Evolutionary conservation across 2,797 vertebrate genomes (phyloP).

Genomic region (Pristis pectinata): DNA sequence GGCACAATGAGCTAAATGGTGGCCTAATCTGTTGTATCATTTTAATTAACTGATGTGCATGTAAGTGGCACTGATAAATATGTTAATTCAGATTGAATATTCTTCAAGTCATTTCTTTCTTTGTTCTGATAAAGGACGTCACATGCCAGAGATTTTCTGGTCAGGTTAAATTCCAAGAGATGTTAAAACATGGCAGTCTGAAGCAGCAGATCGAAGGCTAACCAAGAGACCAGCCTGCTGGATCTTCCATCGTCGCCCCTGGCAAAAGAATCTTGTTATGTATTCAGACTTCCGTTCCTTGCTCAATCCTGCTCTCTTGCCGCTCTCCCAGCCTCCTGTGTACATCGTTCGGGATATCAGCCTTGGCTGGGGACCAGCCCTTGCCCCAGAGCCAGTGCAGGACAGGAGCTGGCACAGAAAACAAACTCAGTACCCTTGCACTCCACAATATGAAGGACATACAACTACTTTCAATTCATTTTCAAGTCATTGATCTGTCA

Average conservation of each 20-base stretch:
- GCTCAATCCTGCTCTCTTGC: neutral
- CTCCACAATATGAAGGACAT: neutral
- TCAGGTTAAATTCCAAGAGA: conserved; percentile 2
- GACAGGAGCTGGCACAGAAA: neutral
- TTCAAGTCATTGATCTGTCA: neutral
- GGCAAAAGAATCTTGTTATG: neutral
- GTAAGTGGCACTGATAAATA: neutral
- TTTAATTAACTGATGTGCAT: neutral
- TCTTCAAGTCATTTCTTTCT: neutral
- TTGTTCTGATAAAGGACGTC: neutral
- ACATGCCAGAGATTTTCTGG: neutral
- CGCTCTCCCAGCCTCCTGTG: neutral
- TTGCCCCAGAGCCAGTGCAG: neutral
- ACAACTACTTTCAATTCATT: neutral
- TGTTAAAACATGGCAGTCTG: neutral
- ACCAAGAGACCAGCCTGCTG: neutral
- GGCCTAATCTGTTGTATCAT: neutral
- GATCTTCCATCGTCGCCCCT: neutral
- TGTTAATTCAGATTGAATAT: neutral
- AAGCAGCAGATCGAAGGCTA: neutral
- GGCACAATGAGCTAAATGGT: neutral
- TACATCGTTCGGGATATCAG: neutral
- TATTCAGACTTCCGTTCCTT: neutral
- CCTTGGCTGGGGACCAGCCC: neutral
- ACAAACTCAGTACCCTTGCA: neutral